Conservation (phyloP, 2,888 invertebrate species). For the Stictocephala bisonia region DNA sequence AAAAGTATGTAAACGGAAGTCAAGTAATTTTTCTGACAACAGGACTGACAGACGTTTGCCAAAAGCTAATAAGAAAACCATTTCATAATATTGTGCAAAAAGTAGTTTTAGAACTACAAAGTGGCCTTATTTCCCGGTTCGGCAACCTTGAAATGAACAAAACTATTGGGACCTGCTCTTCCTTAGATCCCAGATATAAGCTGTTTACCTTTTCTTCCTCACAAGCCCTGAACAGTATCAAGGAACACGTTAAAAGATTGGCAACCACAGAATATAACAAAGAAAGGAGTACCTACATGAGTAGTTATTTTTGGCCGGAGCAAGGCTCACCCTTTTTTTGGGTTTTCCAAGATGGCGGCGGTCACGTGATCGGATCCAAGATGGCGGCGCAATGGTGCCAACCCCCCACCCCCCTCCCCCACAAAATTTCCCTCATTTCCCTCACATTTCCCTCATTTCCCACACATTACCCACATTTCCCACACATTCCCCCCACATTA, state of each 20-base stretch:
- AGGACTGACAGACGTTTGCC: background rate
- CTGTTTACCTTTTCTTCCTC: background rate
- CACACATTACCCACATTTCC: no score
- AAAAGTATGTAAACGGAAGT: conserved; percentile 4
- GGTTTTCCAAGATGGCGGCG: no score
- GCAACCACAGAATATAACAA: conserved; percentile 7
- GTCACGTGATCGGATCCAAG: no score
- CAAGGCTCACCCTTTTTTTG: no score
- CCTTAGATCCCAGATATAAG: conserved; percentile 23
- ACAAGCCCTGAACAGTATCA: background rate
- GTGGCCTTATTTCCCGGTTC: background rate
- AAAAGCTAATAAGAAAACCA: background rate
- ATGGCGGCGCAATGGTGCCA: no score
- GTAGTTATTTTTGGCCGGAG: no score
- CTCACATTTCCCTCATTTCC: no score
- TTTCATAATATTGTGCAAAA: background rate
- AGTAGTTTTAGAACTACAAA: background rate
- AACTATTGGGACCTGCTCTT: background rate
- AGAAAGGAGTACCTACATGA: no score
- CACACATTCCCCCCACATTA: no score
- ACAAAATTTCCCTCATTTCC: no score
- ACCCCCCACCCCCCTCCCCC: no score
- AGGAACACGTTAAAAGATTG: background rate
- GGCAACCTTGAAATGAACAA: conserved; percentile 1
- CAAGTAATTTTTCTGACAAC: background rate